These are phyloP conservation scores for Dipus sagitta DNA, from an alignment of 2,797 vertebrate species.

Conservation along the genomic window DNA sequence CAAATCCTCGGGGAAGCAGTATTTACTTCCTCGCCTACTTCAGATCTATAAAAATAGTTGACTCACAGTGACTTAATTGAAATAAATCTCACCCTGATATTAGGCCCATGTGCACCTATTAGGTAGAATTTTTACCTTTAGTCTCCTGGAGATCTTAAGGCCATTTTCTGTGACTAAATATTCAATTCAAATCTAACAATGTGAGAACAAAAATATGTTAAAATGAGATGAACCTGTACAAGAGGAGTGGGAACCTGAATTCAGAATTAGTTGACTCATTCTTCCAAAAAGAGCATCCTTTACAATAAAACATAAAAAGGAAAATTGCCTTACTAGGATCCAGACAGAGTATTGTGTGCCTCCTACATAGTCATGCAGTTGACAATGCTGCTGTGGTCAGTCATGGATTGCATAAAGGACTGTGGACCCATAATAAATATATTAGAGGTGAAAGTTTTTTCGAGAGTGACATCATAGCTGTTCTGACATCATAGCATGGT, in stretches of 20 bases:
- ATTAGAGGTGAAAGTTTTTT: background rate
- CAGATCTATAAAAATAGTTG: conserved; percentile 60
- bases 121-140: conserved; percentile 43
- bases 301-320: background rate
- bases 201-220: conserved; percentile 30
- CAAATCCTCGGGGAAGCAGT: conserved; percentile 68
- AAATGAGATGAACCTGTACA: background rate
- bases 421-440: background rate
- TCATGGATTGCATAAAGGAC: no score
- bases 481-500: background rate
- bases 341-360: background rate
- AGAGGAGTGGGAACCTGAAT: conserved; percentile 5
- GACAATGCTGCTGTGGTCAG: background rate
- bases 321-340: rapidly evolving
- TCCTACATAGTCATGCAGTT: no score
- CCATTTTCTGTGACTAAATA: conserved; percentile 73
- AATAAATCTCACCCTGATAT: conserved; percentile 71
- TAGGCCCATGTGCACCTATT: conserved; percentile 8
- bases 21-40: conserved; percentile 58
- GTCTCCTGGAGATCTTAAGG: conserved; percentile 62
- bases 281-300: background rate
- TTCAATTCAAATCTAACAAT: conserved; percentile 57
- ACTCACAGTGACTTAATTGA: conserved; percentile 69
- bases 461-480: background rate
- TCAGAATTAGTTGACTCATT: conserved; percentile 49